Conservation (phyloP, 1,140 invertebrate species). For the Hesperophylax magnus region DNA sequence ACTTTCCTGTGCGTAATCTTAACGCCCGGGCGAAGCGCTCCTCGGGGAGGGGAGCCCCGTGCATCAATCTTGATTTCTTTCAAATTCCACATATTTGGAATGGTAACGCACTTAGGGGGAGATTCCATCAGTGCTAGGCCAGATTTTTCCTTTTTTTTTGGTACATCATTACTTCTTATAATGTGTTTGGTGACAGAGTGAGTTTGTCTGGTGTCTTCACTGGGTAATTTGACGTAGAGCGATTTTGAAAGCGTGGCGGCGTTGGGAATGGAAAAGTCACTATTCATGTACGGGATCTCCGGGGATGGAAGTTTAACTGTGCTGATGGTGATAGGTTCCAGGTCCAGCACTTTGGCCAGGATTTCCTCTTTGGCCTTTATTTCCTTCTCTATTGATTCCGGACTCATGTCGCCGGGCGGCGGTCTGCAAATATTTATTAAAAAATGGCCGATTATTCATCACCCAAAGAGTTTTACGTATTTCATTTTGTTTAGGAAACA, state of each 20-base stretch:
- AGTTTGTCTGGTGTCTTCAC: background rate
- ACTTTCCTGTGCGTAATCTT: slow-evolving; percentile 5
- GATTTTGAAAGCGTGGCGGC: background rate
- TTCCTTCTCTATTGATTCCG: slow-evolving; percentile 58
- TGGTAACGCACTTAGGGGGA: slow-evolving; percentile 49
- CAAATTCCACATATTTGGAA: slow-evolving; percentile 55
- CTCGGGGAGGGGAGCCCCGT: background rate
- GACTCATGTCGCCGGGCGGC: slow-evolving; percentile 46
- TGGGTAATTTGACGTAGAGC: too few relatives aligned
- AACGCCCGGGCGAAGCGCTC: too few relatives aligned
- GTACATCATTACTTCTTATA: background rate
- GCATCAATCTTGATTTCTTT: slow-evolving; percentile 53
- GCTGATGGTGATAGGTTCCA: slow-evolving; percentile 66
- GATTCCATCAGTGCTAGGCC: slow-evolving; percentile 3
- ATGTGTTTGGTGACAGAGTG: background rate
- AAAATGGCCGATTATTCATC: background rate
- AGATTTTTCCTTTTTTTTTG: slow-evolving; percentile 3
- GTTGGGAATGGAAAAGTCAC: background rate
- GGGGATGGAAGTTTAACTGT: slow-evolving; percentile 37
- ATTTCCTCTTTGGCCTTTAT: slow-evolving; percentile 70
- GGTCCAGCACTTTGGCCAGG: slow-evolving; percentile 66
- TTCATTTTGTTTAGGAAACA: too few relatives aligned
- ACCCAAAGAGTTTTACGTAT: background rate
- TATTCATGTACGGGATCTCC: slow-evolving; percentile 14
- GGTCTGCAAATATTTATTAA: slow-evolving; percentile 9